Evolutionary conservation across 2,797 vertebrate species (phyloP).

Genomic region (Lepus townsendii): DNA sequence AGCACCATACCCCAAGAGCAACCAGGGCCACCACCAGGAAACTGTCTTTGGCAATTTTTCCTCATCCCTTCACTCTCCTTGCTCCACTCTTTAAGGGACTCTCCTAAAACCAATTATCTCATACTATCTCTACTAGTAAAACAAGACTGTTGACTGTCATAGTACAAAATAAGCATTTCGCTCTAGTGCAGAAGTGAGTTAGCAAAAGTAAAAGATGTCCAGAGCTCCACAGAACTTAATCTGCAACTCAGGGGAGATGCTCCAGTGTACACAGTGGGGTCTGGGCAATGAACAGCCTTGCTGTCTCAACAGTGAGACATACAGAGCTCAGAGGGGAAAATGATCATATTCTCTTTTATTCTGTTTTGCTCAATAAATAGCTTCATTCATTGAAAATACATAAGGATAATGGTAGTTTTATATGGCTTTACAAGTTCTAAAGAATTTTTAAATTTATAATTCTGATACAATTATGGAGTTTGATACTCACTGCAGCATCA

Average conservation of each 20-base stretch:
- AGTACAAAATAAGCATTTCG: background rate
- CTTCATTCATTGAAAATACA: slow-evolving; percentile 35
- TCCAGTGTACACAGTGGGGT: rapidly evolving
- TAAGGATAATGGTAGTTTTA: slow-evolving; percentile 13
- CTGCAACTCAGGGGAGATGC: background rate
- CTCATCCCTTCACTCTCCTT: background rate
- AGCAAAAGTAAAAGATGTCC: background rate
- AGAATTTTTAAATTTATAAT: background rate
- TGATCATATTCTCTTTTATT: background rate
- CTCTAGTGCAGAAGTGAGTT: background rate
- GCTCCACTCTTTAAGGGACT: background rate
- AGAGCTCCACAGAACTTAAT: background rate
- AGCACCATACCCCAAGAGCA: background rate
- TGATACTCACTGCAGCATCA: background rate
- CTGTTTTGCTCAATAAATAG: background rate
- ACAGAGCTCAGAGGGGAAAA: background rate
- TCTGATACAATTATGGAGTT: background rate
- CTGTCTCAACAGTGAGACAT: background rate
- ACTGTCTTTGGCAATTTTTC: background rate
- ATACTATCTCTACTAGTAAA: slow-evolving; percentile 11
- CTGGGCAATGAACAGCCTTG: background rate
- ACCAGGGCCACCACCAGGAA: background rate
- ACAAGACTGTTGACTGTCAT: background rate
- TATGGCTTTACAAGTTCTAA: background rate
- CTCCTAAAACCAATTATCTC: background rate